Conservation (phyloP, 2,888 invertebrate species). For the Dermolepida albohirtum region DNA sequence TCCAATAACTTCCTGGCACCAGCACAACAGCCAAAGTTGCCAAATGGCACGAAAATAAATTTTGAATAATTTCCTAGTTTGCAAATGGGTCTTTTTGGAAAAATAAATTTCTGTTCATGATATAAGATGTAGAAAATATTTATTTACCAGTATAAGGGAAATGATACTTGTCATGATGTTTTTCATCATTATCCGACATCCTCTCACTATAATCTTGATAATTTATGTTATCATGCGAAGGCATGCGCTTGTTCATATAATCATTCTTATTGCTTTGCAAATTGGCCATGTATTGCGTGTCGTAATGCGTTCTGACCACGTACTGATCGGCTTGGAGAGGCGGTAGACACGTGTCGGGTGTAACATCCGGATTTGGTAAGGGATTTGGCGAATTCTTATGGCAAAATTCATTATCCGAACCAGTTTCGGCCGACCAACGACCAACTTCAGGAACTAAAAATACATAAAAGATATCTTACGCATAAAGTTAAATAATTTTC, state of each 20-base stretch:
- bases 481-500: background rate
- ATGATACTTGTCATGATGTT: conserved; percentile 83
- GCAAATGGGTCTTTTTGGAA: too few species aligned
- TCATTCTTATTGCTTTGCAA: conserved; percentile 58
- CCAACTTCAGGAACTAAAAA: conserved; percentile 64
- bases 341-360: conserved; percentile 72
- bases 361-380: conserved; percentile 82
- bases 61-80: too few species aligned
- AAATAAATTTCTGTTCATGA: too few species aligned
- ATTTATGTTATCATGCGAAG: conserved; percentile 62
- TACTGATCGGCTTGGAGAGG: conserved; percentile 68
- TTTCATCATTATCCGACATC: conserved; percentile 78
- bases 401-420: conserved; percentile 79
- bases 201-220: conserved; percentile 73
- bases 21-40: too few species aligned
- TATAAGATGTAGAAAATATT: too few species aligned
- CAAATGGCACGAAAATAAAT: too few species aligned
- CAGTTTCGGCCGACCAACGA: conserved; percentile 84
- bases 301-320: conserved; percentile 60
- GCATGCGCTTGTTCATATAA: conserved; percentile 60
- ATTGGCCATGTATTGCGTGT: conserved; percentile 56
- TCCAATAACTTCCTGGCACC: too few species aligned
- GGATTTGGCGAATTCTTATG: conserved; percentile 76
- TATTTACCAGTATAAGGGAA: conserved; percentile 83
- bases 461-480: conserved; percentile 45